phyloP scores from a whole-genome alignment of 2,113 vertebrate species.

The Dasyprocta punctata region DNA sequence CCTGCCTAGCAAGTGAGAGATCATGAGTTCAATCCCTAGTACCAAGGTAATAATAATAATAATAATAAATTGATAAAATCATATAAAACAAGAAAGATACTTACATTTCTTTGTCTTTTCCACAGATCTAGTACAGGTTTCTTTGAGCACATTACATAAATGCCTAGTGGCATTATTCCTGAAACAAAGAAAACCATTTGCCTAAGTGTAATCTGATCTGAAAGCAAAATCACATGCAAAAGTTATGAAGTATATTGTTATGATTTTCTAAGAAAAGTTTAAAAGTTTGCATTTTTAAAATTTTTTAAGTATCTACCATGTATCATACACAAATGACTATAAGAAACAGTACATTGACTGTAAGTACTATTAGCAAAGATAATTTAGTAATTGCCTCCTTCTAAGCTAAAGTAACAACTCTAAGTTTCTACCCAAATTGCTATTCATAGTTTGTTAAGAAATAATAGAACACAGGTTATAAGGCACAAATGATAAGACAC shows the following conservation, averaged over 20 bases:
- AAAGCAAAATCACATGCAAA: constrained; percentile 55
- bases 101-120: constrained; percentile 95
- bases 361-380: constrained; percentile 21
- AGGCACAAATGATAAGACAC: not conserved
- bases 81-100: constrained; percentile 75
- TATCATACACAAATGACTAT: not conserved
- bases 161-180: constrained; percentile 92
- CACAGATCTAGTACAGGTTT: constrained; percentile 91
- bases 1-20: too few relatives aligned
- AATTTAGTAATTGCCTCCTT: constrained; percentile 31
- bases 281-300: not conserved
- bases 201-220: not conserved
- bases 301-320: not conserved
- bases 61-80: constrained; percentile 38
- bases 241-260: not conserved
- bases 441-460: constrained; percentile 22
- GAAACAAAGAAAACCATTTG: constrained; percentile 60
- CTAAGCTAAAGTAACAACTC: constrained; percentile 21
- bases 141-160: constrained; percentile 93
- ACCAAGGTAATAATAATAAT: too few relatives aligned
- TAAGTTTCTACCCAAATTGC: constrained; percentile 43
- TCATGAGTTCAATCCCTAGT: too few relatives aligned
- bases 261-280: constrained; percentile 4
- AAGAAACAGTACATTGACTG: not conserved
- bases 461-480: not conserved